Percentiles rank a stretch among this genome's conserved stretches.
These are phyloP conservation scores for Xanthorhoe spadicearia DNA, from an alignment of 2,888 invertebrate species.

Conservation along the genomic window DNA sequence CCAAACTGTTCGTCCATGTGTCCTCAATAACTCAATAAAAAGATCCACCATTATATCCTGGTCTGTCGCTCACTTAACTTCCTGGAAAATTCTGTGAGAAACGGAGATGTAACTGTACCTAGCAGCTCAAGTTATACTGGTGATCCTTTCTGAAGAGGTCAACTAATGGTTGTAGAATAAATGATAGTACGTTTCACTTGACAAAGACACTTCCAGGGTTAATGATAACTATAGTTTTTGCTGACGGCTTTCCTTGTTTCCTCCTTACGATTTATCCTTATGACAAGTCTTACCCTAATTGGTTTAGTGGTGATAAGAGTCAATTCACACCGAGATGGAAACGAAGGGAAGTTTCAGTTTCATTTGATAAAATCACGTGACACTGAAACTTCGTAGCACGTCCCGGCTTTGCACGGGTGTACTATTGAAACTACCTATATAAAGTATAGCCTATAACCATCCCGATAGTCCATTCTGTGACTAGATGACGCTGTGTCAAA, in stretches of 20 bases:
- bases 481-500: too few relatives aligned
- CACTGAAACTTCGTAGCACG: too few relatives aligned
- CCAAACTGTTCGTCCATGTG: constrained; percentile 19
- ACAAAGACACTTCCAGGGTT: neutral
- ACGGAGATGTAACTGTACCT: constrained; percentile 13
- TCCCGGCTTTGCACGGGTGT: too few relatives aligned
- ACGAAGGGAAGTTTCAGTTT: too few relatives aligned
- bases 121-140: constrained; percentile 22
- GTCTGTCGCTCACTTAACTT: constrained; percentile 16
- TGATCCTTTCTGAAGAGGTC: constrained; percentile 9
- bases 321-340: too few relatives aligned
- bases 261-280: too few relatives aligned
- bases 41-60: constrained; percentile 15
- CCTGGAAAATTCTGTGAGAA: constrained; percentile 1
- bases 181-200: constrained; percentile 9
- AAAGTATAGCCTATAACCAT: too few relatives aligned
- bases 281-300: too few relatives aligned
- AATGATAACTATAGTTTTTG: neutral
- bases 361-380: too few relatives aligned
- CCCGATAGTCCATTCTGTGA: too few relatives aligned
- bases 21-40: constrained; percentile 27
- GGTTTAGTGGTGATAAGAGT: too few relatives aligned
- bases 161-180: constrained; percentile 10
- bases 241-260: neutral
- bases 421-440: too few relatives aligned